Conservation (phyloP, 2,797 vertebrate genomes). For the Gymnodraco acuticeps region DNA sequence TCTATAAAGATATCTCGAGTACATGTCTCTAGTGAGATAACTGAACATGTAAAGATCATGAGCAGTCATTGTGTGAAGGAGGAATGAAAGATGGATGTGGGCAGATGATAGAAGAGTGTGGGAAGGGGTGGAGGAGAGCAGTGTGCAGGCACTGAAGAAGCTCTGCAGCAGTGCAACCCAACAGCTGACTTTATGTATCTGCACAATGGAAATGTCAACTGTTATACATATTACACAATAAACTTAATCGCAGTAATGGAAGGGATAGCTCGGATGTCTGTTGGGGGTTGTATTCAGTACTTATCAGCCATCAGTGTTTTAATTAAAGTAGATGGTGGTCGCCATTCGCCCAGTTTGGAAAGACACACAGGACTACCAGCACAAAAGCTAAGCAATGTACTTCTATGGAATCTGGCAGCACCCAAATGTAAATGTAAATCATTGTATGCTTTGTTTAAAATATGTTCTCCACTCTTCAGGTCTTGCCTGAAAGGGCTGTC, state of each 20-base stretch:
- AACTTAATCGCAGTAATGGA: background rate
- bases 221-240: background rate
- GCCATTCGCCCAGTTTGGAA: no score
- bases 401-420: no score
- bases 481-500: no score
- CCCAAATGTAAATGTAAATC: no score
- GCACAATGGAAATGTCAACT: conserved; percentile 11
- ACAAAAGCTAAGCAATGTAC: no score
- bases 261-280: no score
- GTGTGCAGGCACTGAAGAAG: conserved; percentile 29
- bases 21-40: conserved; percentile 1
- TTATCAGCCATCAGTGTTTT: no score
- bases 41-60: conserved; percentile 16
- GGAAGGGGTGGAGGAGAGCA: conserved; percentile 42
- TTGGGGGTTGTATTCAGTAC: no score
- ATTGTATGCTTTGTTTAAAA: no score
- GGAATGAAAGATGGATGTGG: conserved; percentile 42
- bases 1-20: background rate
- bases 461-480: no score
- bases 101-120: conserved; percentile 59
- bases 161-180: conserved; percentile 55
- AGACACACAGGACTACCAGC: no score
- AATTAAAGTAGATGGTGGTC: no score
- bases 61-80: conserved; percentile 38
- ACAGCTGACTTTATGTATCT: conserved; percentile 28